Conservation (phyloP, 2,113 vertebrate genomes). For the Phaethon lepturus region DNA sequence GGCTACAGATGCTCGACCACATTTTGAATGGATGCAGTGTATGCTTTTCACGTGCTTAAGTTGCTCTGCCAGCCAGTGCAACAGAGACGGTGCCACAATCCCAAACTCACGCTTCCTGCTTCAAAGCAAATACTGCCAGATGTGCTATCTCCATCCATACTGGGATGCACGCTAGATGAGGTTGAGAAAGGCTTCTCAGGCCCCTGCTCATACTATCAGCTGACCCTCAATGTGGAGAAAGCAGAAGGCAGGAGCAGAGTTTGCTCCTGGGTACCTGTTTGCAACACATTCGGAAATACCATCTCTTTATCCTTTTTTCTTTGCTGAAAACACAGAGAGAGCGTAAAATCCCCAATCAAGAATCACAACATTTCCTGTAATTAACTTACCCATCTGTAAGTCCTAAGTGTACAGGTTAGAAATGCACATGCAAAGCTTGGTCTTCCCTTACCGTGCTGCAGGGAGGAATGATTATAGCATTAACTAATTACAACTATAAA, state of each 20-base stretch:
- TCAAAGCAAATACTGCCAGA: constrained; percentile 44
- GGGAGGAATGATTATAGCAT: not conserved
- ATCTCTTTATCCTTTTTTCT: not conserved
- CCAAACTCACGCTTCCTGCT: not conserved
- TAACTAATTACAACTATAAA: not conserved
- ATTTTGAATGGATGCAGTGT: constrained; percentile 42
- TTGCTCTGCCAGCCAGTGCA: constrained; percentile 24
- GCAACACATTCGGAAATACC: not conserved
- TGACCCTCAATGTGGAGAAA: not conserved
- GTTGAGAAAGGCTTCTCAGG: not conserved
- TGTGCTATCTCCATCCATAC: constrained; percentile 10
- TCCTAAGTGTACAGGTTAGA: not conserved
- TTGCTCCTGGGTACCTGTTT: not conserved
- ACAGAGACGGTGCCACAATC: not conserved
- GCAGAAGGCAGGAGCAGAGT: not conserved
- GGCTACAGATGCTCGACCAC: constrained; percentile 48
- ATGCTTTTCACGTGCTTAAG: constrained; percentile 6
- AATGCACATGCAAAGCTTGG: not conserved
- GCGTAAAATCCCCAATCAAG: not conserved
- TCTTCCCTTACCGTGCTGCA: not conserved
- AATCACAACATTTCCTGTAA: not conserved
- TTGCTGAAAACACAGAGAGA: not conserved
- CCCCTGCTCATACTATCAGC: not conserved
- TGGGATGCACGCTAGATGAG: not conserved
- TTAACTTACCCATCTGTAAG: not conserved